phyloP scores from a whole-genome alignment of 37 sponge, comb jelly and placozoan species.

The Cladorhizidae sp. region DNA sequence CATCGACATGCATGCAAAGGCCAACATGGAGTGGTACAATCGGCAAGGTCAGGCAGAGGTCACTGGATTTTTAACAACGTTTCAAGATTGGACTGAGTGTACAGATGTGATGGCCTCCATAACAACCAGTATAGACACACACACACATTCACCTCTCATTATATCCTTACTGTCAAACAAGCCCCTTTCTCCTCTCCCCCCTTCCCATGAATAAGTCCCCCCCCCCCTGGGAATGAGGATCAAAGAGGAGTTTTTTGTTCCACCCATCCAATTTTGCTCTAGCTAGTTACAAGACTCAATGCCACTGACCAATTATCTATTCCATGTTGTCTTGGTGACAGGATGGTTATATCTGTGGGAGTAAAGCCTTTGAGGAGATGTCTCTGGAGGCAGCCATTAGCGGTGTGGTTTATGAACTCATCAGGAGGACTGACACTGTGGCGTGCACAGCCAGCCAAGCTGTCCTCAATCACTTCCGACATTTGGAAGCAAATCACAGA shows the following conservation, averaged over 20 bases:
- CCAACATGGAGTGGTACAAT: too few species aligned
- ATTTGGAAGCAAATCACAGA: slow-evolving; percentile 15
- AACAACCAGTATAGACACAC: too few species aligned
- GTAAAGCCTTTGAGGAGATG: slow-evolving; percentile 44
- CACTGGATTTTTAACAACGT: too few species aligned
- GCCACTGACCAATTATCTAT: not conserved
- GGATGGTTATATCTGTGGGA: slow-evolving; percentile 61
- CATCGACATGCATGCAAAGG: too few species aligned
- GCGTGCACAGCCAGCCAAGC: slow-evolving; percentile 48
- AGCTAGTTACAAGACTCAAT: too few species aligned
- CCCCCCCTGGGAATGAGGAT: too few species aligned
- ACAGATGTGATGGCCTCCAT: too few species aligned
- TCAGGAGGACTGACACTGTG: slow-evolving; percentile 65
- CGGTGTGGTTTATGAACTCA: slow-evolving; percentile 59
- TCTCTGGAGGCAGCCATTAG: slow-evolving; percentile 83
- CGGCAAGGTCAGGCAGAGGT: too few species aligned
- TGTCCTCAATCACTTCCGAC: slow-evolving; percentile 24
- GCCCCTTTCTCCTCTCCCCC: not conserved
- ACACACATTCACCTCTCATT: too few species aligned
- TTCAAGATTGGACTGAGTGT: too few species aligned
- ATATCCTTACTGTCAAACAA: not conserved
- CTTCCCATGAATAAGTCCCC: not conserved
- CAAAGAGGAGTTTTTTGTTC: too few species aligned
- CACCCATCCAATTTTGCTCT: too few species aligned
- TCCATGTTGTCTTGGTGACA: not conserved